Conservation (phyloP, 2,888 invertebrate species). For the Perizoma flavofasciatum region DNA sequence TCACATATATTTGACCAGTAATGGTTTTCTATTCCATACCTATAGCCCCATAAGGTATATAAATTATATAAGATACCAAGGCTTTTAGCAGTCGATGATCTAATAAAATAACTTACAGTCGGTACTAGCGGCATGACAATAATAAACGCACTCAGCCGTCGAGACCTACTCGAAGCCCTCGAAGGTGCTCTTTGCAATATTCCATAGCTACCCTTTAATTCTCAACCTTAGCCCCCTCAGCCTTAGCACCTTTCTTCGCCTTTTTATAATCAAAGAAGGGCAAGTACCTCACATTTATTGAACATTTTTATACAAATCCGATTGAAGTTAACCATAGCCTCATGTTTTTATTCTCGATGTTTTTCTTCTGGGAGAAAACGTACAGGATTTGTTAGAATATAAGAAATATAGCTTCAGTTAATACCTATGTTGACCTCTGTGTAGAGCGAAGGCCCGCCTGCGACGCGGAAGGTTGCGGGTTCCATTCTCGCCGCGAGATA, state of each 20-base stretch:
- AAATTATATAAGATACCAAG: background rate
- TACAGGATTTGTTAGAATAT: background rate
- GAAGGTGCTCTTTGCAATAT: constrained; percentile 67
- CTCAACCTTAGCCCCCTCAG: constrained; percentile 57
- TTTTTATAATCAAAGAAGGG: constrained; percentile 72
- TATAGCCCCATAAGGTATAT: too few relatives aligned
- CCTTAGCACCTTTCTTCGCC: constrained; percentile 66
- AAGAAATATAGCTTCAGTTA: background rate
- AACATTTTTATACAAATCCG: constrained; percentile 52
- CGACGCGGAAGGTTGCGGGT: too few relatives aligned
- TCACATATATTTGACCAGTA: too few relatives aligned
- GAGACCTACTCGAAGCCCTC: constrained; percentile 63
- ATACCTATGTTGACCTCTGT: too few relatives aligned
- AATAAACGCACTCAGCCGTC: constrained; percentile 61
- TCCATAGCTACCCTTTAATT: constrained; percentile 59
- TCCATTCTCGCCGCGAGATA: too few relatives aligned
- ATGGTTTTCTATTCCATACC: too few relatives aligned
- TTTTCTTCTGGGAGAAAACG: constrained; percentile 14
- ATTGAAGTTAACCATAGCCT: constrained; percentile 20
- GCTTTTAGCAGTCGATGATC: constrained; percentile 33
- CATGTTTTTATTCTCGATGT: constrained; percentile 18
- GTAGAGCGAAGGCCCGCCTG: too few relatives aligned
- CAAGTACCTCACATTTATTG: constrained; percentile 65
- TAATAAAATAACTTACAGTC: constrained; percentile 49
- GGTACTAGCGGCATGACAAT: constrained; percentile 55